These are phyloP conservation scores for Callimorpha dominula DNA, from an alignment of 2,888 invertebrate species.

Conservation along the genomic window DNA sequence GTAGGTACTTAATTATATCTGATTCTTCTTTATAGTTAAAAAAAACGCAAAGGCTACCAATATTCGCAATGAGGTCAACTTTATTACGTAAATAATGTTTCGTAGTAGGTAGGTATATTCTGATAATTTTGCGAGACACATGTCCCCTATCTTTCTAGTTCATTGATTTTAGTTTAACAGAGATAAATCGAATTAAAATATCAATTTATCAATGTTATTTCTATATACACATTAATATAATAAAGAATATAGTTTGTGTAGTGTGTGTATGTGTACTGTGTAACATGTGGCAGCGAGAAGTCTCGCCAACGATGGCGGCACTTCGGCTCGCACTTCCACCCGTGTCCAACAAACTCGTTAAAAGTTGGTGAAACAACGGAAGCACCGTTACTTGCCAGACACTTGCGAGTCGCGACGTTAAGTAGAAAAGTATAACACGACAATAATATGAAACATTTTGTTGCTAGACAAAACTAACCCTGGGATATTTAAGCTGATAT, in stretches of 20 bases:
- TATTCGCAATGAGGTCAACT: neutral
- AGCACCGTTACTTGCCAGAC: constrained; percentile 77
- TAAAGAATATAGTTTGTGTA: constrained; percentile 18
- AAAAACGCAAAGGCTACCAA: neutral
- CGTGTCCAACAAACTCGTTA: constrained; percentile 86
- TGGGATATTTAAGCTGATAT: constrained; percentile 70
- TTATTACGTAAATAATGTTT: neutral
- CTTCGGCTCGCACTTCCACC: constrained; percentile 62
- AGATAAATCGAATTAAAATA: neutral
- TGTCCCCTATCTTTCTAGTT: constrained; percentile 4
- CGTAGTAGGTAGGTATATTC: neutral
- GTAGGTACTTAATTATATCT: too few species aligned
- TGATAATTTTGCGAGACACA: neutral
- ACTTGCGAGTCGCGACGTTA: constrained; percentile 81
- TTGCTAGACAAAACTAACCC: constrained; percentile 70
- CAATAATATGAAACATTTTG: constrained; percentile 80
- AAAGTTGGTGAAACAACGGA: constrained; percentile 84
- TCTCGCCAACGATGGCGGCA: constrained; percentile 61
- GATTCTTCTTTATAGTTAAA: too few species aligned
- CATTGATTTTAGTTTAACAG: constrained; percentile 9
- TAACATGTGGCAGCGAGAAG: constrained; percentile 67
- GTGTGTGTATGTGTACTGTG: constrained; percentile 26
- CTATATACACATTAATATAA: neutral
- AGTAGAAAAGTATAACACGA: constrained; percentile 83
- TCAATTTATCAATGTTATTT: neutral